Conservation (phyloP, 2,113 vertebrate species). For the Motacilla alba region DNA sequence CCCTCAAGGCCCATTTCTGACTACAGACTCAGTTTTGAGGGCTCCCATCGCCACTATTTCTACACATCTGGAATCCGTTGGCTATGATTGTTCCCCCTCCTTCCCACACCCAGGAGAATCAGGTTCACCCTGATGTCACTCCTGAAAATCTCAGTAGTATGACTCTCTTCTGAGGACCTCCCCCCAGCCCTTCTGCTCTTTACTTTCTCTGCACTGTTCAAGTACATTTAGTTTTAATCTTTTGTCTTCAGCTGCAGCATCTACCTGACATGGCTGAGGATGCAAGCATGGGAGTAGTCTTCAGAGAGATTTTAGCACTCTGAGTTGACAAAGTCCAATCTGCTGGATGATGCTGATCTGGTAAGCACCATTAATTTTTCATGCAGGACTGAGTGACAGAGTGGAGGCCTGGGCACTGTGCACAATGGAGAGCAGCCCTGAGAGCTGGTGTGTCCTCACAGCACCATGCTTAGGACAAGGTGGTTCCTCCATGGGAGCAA, state of each 20-base stretch:
- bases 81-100: background rate
- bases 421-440: rapidly evolving
- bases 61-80: background rate
- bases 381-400: background rate
- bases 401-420: rapidly evolving
- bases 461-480: background rate
- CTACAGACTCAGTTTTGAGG: background rate
- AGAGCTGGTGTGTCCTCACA: background rate
- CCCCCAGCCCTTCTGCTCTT: background rate
- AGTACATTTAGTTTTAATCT: background rate
- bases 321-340: background rate
- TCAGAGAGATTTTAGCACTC: background rate
- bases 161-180: background rate
- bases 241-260: background rate
- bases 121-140: background rate
- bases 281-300: background rate
- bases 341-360: background rate
- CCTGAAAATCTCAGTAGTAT: background rate
- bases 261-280: background rate
- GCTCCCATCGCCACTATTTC: background rate
- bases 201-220: background rate
- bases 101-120: background rate
- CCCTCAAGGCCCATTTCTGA: background rate
- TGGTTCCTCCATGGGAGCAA: rapidly evolving
- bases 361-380: background rate